Evolutionary conservation across 2,888 invertebrate species (phyloP), one percentile per base, ranked within the genome.

Genomic region (Timema podura): DNA sequence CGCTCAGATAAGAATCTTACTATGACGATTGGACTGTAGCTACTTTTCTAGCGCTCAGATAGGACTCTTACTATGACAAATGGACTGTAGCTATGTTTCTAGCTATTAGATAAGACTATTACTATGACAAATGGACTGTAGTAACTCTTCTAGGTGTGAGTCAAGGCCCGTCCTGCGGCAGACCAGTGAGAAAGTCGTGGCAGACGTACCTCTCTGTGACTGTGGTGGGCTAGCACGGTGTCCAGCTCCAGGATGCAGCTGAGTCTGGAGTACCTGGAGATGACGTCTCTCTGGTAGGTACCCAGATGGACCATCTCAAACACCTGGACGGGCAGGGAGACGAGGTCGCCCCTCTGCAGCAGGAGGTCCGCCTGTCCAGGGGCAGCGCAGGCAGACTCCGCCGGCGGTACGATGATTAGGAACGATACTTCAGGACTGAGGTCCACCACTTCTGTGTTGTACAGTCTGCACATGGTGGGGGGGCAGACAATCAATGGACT

Each of bases 211-310:
- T 97, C 96, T 77, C 98, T 85, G 76, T 95, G 95, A 48, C 92
- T 91, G 79, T 97, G 96, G 74, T 95, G 95, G 5, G 97, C 96
- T 76, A 95, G 85, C 0, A 93, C 91, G 0, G 93, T 91, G 77
- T 98, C 97, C 79, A 96, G 83, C 82, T 99, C 98, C 71, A 98
- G 82, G 71, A 96, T 92, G 76, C 96, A 95, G 76, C 96, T 97
- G 15, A 98, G 85, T 72, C 95, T 89, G 3, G 96, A 93, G 83
- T 98, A 98, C 79, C 94, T 89, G 77, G 91, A 90, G 69, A 98
- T 89, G 73, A 98, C 91, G 76, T 91, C 92, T 67, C 89, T 89
- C 79, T 97, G 96, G 82, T 98, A 99, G 3, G 98, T 96, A 78
- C 91, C 91, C 73, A 98, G 85, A 80, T 98, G 97, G 73, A 97